Base-by-base conservation (phyloP, 2,797 vertebrate species). In the Ptychadena robeensis region DNA sequence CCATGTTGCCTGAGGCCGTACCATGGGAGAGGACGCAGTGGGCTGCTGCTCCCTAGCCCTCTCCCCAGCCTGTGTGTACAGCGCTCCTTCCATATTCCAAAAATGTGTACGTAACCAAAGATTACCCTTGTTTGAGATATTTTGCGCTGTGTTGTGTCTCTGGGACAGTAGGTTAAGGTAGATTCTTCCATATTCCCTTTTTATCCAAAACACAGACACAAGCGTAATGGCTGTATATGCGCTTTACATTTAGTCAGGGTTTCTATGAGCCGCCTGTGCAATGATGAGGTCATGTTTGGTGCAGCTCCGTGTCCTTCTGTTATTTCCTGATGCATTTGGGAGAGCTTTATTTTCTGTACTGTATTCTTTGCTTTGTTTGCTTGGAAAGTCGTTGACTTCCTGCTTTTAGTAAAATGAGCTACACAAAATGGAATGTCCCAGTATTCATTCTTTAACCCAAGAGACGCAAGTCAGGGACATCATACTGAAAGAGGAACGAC, bases 391-490 rank as follows among this genome's bases (percentile, higher is more conserved):
- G 14, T 31, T 53, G 15, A 35, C 44, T 74, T 67, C 38, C 79
- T 67, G 79, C 38, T 35, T 30, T 59, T n/a, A 1, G 11, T 44
- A 48, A 63, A 63, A 22, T 44, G 57, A n/a, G 37, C 9, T 48
- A 37, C 11, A 18, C 18, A 14, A 31, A 10, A 31, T 66, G 69
- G 59, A 66, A 81, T 81, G 57, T 73, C 30, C 32, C 35, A 14
- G 30, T 30, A 74, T 74, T 68, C 61, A 81, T 74, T 74, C 22
- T 73, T 27, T 38, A 44, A 22, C 14, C 67, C 15, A 30, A 32
- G 2, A 35, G 2, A 70, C 11, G 12, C 30, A n/a, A 27, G 14
- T 70, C 25, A n/a, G 53, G 25, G 77, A 59, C 63, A 73, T 61
- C 57, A 48, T 11, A 53, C 12, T 35, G 48, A 35, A 35, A 79